phyloP scores from a whole-genome alignment of 2,113 vertebrate genomes.

The Daubentonia madagascariensis region DNA sequence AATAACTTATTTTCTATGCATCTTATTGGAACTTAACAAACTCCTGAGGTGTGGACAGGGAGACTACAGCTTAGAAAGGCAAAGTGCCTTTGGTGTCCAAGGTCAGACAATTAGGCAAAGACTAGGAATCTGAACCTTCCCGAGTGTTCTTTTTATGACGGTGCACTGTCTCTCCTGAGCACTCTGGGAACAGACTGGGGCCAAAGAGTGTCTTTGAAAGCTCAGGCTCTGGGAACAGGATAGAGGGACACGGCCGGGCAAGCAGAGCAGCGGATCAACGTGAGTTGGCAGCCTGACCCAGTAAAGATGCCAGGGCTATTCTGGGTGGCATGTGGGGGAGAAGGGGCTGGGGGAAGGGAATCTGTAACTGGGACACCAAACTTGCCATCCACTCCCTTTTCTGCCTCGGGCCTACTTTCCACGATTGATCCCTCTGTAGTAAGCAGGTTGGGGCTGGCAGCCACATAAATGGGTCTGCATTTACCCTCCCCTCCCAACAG shows the following conservation, averaged over 20 bases:
- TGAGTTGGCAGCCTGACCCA: slow-evolving; percentile 49
- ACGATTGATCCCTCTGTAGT: not conserved
- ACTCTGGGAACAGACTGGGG: not conserved
- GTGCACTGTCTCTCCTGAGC: not conserved
- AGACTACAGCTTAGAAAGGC: not conserved
- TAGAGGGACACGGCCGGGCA: not conserved
- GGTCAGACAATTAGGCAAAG: not conserved
- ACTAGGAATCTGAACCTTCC: not conserved
- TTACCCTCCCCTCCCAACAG: not conserved
- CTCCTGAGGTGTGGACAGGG: not conserved
- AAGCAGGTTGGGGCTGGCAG: not conserved
- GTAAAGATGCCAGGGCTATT: slow-evolving; percentile 55
- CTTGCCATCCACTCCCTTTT: not conserved
- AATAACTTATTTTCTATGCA: not conserved
- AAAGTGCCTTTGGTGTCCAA: not conserved
- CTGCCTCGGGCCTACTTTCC: slow-evolving; percentile 45
- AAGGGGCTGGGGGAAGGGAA: not conserved
- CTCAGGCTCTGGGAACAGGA: not conserved
- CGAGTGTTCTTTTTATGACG: not conserved
- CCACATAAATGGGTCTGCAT: not conserved
- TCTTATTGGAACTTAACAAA: not conserved
- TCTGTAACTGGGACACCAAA: slow-evolving; percentile 31
- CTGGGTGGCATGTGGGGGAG: slow-evolving; percentile 1
- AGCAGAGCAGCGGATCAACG: not conserved
- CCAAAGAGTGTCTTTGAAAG: not conserved